These are phyloP conservation scores for Plecturocebus donacophilus DNA, from an alignment of 2,113 vertebrate genomes.

Conservation along the genomic window DNA sequence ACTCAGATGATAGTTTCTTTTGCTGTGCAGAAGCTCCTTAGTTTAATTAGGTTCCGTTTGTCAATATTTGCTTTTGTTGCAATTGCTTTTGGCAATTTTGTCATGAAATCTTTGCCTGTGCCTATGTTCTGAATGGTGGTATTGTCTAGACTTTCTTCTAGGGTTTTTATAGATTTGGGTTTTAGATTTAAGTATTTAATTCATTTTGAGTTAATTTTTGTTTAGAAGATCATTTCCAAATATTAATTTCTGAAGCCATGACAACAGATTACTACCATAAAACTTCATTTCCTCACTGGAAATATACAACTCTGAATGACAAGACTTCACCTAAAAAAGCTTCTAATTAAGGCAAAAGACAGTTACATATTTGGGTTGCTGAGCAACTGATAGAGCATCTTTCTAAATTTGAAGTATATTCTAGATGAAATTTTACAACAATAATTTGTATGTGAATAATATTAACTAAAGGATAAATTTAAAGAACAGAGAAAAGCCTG, in stretches of 20 bases:
- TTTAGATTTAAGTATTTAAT: too few species aligned
- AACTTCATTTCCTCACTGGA: slow-evolving; percentile 13
- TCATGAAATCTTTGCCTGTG: too few species aligned
- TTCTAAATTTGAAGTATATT: slow-evolving; percentile 25
- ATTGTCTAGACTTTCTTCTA: too few species aligned
- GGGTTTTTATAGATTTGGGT: too few species aligned
- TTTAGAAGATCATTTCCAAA: slow-evolving; percentile 4
- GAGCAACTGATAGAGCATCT: slow-evolving; percentile 28
- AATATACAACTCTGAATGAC: neutral
- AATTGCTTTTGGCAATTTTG: too few species aligned
- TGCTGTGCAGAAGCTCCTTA: too few species aligned
- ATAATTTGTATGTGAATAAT: slow-evolving; percentile 31
- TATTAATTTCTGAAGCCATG: slow-evolving; percentile 30
- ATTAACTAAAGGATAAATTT: slow-evolving; percentile 38
- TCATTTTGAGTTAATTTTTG: too few species aligned
- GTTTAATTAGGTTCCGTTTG: too few species aligned
- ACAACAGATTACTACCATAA: neutral
- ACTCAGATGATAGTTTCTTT: too few species aligned
- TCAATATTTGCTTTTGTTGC: too few species aligned
- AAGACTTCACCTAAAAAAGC: neutral
- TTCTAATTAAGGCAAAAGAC: slow-evolving; percentile 48
- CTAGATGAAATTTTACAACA: slow-evolving; percentile 35
- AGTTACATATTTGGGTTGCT: slow-evolving; percentile 44
- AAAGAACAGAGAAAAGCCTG: neutral
- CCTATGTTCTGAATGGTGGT: too few species aligned